These are phyloP conservation scores for Melolontha melolontha DNA, from an alignment of 2,888 invertebrate species.

Conservation along the genomic window DNA sequence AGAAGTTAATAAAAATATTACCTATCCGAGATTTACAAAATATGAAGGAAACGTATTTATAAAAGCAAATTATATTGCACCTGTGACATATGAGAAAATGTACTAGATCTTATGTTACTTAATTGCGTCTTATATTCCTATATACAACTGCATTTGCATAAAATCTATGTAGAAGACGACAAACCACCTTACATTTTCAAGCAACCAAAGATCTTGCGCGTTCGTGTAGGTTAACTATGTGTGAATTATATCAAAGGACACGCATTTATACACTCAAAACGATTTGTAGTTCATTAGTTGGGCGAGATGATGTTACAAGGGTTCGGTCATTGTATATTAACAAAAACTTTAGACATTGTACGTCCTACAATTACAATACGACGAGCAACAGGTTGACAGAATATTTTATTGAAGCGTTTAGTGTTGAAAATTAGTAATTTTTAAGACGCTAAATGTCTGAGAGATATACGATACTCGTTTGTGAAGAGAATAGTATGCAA, in stretches of 20 bases:
- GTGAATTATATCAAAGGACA: slow-evolving; percentile 24
- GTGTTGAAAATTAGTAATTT: slow-evolving; percentile 33
- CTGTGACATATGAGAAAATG: too few species aligned
- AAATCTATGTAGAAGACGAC: too few species aligned
- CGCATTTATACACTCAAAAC: slow-evolving; percentile 14
- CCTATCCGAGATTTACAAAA: too few species aligned
- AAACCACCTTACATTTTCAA: too few species aligned
- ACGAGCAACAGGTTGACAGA: slow-evolving; percentile 11
- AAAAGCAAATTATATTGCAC: too few species aligned
- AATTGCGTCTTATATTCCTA: too few species aligned
- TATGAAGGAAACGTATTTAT: too few species aligned
- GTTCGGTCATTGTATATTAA: slow-evolving; percentile 23
- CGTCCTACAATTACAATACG: neutral
- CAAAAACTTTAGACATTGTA: slow-evolving; percentile 9
- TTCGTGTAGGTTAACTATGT: slow-evolving; percentile 23
- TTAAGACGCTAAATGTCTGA: neutral
- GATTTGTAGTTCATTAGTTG: slow-evolving; percentile 31
- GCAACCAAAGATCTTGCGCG: neutral
- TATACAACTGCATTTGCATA: too few species aligned
- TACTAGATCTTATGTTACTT: too few species aligned
- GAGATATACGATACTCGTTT: slow-evolving; percentile 5
- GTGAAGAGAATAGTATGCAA: slow-evolving; percentile 7
- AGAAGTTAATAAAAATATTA: too few species aligned
- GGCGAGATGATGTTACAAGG: slow-evolving; percentile 9
- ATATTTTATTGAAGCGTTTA: slow-evolving; percentile 27